Evolutionary conservation across 2,113 vertebrate species (phyloP), one percentile per base, ranked within the genome.

Genomic region (Hippolais icterina): DNA sequence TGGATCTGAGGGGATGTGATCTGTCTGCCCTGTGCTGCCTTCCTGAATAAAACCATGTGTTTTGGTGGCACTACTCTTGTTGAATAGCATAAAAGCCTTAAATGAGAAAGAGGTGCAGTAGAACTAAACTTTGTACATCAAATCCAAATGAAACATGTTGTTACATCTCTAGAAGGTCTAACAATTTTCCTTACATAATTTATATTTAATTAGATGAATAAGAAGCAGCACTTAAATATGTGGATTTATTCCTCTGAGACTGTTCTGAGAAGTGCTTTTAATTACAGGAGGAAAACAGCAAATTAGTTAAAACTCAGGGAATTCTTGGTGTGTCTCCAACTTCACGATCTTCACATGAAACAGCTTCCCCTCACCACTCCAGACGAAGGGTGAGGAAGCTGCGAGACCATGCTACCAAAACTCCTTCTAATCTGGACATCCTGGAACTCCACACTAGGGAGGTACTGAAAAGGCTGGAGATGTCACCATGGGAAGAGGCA

Each of bases 251-350:
- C 59, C 49, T 94, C 52, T 95, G 60, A 75, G 85, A 83, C 74
- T 52, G 10, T 60, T 96, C 81, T 97, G 78, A 97, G 95, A 84
- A 5, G 27, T 72, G 35, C 29, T 90, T 95, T 96, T 95, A 91
- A 95, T 97, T 96, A 77, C 90, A 99, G 99, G 99, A 99, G 96
- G 99, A 99, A 89, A 98, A 98, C 54, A 98, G 97, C 98, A 99
- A 98, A 97, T 98, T 98, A 95, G 96, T 98, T 96, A 99, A 99
- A 98, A 98, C 98, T 99, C 99, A 99, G 99, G 99, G 98, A 98
- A 98, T 97, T 92, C 94, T 98, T 93, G 96, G 97, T 94, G 89
- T 90, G 90, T 99, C 99, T 97, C 98, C 98, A 90, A 95, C 98
- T 93, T 99, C 98, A 57, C 98, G 98, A 53, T 98, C 98, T 86